A percentile compares a stretch with the other conserved stretches of the same genome.
phyloP scores from a whole-genome alignment of 1,140 invertebrate species.

The Triops longicaudatus region DNA sequence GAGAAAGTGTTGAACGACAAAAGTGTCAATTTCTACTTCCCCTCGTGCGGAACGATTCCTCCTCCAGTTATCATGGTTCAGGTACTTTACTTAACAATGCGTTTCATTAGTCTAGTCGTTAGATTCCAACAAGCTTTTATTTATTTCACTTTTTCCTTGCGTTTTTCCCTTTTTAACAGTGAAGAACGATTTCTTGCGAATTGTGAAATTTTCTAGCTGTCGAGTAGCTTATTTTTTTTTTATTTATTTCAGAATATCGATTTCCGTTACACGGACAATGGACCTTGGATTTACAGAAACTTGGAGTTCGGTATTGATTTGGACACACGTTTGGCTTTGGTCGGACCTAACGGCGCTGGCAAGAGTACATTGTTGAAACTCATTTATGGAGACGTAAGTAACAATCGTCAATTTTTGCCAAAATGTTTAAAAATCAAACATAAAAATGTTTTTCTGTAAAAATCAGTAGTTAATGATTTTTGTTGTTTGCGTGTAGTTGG shows the following conservation, averaged over 20 bases:
- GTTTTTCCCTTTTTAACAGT: neutral
- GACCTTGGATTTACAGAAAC: conserved; percentile 92
- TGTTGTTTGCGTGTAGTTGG: no score
- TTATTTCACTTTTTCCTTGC: no score
- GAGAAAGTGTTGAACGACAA: conserved; percentile 89
- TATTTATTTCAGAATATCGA: conserved; percentile 69
- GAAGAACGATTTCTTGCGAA: neutral
- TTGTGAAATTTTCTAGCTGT: conserved; percentile 21
- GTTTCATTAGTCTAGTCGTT: no score
- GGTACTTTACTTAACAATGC: no score
- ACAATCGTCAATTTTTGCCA: neutral
- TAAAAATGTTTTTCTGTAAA: no score
- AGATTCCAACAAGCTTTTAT: no score
- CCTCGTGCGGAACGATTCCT: conserved; percentile 89
- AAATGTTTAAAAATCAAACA: neutral
- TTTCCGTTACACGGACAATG: conserved; percentile 81
- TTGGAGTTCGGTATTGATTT: conserved; percentile 98
- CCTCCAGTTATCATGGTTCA: conserved; percentile 99
- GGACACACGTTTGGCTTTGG: conserved; percentile 93
- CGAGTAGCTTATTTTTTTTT: no score
- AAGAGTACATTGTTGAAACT: conserved; percentile 96
- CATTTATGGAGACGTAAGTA: conserved; percentile 79
- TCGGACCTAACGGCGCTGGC: conserved; percentile 90
- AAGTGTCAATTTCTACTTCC: conserved; percentile 89
- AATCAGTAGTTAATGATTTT: no score